phyloP scores from a whole-genome alignment of 64 coral and sea anemone species.

The Montipora efflorescens region DNA sequence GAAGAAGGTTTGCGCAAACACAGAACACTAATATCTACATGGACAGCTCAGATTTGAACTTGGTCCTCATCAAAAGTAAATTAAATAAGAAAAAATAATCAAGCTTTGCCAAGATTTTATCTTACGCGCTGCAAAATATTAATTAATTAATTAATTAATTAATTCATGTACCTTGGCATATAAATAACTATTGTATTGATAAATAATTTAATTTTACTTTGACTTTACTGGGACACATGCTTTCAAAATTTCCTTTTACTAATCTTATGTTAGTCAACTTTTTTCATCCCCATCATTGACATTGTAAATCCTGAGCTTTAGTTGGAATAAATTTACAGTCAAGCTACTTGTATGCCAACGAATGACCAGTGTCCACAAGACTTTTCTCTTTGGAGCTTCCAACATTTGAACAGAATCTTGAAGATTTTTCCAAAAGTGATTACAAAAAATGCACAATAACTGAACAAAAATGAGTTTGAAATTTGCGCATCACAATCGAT shows the following conservation, averaged over 20 bases:
- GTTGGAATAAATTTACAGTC: too few species aligned
- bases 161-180: conserved; percentile 35
- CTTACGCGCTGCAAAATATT: not conserved
- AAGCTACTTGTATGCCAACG: too few species aligned
- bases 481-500: too few species aligned
- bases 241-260: not conserved
- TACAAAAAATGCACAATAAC: too few species aligned
- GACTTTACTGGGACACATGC: not conserved
- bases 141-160: not conserved
- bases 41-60: not conserved
- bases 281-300: not conserved
- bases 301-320: too few species aligned
- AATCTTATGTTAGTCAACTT: not conserved
- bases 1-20: not conserved
- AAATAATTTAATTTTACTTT: not conserved
- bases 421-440: too few species aligned
- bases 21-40: not conserved
- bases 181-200: conserved; percentile 7
- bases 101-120: not conserved
- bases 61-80: not conserved
- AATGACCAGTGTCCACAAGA: too few species aligned
- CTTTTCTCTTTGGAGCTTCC: too few species aligned
- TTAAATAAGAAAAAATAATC: not conserved
- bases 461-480: too few species aligned
- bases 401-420: too few species aligned